Percentiles rank a stretch among this genome's conserved stretches.
phyloP scores from a whole-genome alignment of 1,140 invertebrate genomes.

The Mactra quadrangularis region DNA sequence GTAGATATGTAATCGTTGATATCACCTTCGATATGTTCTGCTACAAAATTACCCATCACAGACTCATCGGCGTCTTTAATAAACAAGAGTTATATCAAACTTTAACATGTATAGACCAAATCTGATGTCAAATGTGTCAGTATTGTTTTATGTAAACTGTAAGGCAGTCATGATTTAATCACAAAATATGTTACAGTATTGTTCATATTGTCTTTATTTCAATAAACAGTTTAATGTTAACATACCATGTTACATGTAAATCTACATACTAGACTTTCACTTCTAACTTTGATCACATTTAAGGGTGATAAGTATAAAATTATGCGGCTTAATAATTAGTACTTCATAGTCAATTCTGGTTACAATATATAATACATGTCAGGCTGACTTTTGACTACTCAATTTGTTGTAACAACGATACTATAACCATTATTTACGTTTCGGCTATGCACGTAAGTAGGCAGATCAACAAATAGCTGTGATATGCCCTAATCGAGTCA shows the following conservation, averaged over 20 bases:
- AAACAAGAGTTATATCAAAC: neutral
- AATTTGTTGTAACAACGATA: too few relatives aligned
- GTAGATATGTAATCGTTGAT: neutral
- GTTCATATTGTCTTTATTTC: neutral
- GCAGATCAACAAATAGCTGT: too few relatives aligned
- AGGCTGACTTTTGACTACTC: too few relatives aligned
- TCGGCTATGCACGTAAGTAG: too few relatives aligned
- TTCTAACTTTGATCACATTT: too few relatives aligned
- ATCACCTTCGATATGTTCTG: neutral
- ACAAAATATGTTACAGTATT: neutral
- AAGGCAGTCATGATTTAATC: neutral
- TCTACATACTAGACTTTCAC: neutral
- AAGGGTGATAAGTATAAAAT: too few relatives aligned
- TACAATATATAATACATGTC: too few relatives aligned
- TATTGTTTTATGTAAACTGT: neutral
- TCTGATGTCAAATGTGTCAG: neutral
- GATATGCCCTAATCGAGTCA: too few relatives aligned
- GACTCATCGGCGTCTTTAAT: constrained; percentile 23
- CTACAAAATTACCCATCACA: constrained; percentile 15
- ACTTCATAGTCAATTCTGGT: too few relatives aligned
- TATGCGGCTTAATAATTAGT: too few relatives aligned
- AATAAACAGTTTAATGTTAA: neutral
- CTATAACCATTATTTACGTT: too few relatives aligned
- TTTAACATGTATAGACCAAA: neutral
- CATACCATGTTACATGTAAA: neutral